Evolutionary conservation across 2,113 vertebrate genomes (phyloP), one percentile per base, ranked within the genome.

Genomic region (Euleptes europaea): DNA sequence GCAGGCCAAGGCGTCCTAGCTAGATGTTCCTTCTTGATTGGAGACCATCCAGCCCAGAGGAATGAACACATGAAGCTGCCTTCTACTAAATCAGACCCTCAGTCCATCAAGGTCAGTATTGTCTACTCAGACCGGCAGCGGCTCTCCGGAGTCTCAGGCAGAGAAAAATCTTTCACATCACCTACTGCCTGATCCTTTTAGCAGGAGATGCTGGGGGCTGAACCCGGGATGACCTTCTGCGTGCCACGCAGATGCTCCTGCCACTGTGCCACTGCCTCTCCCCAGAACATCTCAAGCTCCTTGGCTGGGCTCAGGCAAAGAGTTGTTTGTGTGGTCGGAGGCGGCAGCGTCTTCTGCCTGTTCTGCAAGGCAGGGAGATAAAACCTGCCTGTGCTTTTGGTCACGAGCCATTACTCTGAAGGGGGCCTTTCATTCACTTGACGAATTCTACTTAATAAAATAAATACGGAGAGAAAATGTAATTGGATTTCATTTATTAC

Each of bases 401-500:
- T 92, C 92, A 91, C 88, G 89, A 94, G 94, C 92, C 93, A 92
- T 93, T 93, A 92, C 91, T 91, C 92, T 87, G 49, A 94, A 92
- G 91, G 91, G 66, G 91, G 91, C 84, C 93, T 94, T 95, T 88
- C 67, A 38, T 91, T 92, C 94, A 92, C 91, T 91, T 90, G 94
- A 93, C 88, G 91, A 94, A 94, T 94, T 95, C 91, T 93, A 91
- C 93, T 90, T 94, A 95, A 94, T 94, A 94, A 95, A 95, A 95
- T 94, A 94, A 95, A 95, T 93, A 94, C 93, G 82, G 91, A 92
- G 94, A 93, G 92, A 94, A 93, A 93, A 93, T 91, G 91, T 93
- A 95, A 95, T 94, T 95, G 94, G 94, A 93, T 95, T 94, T 94
- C 93, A 93, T 95, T 94, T 94, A 94, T 95, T 95, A 94, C 93